These are phyloP conservation scores for Solenodon paradoxus DNA, from an alignment of 2,113 vertebrate species.

Conservation along the genomic window DNA sequence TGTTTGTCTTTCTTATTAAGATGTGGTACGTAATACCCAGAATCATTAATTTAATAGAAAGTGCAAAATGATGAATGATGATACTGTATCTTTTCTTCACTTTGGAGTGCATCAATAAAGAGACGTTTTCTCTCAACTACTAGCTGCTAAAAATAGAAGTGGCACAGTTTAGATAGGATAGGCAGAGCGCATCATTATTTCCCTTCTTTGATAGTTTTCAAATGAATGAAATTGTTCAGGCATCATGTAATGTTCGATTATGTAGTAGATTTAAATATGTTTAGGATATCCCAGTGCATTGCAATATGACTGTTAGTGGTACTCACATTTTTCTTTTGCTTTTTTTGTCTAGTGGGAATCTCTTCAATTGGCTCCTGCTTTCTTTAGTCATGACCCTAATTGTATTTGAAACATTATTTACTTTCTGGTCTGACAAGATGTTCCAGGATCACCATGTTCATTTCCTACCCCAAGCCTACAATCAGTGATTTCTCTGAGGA, in stretches of 20 bases:
- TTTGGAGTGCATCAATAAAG: neutral
- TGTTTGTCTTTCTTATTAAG: neutral
- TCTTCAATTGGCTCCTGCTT: neutral
- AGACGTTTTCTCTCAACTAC: neutral
- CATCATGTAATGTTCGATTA: neutral
- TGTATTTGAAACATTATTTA: neutral
- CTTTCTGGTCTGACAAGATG: neutral
- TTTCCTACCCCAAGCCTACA: neutral
- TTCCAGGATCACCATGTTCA: neutral
- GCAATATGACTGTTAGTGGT: neutral
- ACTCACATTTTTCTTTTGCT: neutral
- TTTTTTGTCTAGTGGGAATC: neutral
- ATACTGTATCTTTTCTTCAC: neutral
- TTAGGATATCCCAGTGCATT: neutral
- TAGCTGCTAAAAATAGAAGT: neutral
- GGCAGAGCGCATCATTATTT: neutral
- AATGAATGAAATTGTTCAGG: neutral
- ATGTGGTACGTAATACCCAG: neutral
- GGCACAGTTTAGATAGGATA: neutral
- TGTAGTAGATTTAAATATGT: neutral
- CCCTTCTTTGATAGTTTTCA: neutral
- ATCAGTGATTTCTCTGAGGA: neutral
- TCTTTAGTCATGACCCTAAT: neutral
- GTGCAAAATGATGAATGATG: neutral
- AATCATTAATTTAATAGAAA: conserved; percentile 3